Evolutionary conservation across 92 coral and sea anemone genomes (phyloP).

Genomic region (Phenganax subtilis): DNA sequence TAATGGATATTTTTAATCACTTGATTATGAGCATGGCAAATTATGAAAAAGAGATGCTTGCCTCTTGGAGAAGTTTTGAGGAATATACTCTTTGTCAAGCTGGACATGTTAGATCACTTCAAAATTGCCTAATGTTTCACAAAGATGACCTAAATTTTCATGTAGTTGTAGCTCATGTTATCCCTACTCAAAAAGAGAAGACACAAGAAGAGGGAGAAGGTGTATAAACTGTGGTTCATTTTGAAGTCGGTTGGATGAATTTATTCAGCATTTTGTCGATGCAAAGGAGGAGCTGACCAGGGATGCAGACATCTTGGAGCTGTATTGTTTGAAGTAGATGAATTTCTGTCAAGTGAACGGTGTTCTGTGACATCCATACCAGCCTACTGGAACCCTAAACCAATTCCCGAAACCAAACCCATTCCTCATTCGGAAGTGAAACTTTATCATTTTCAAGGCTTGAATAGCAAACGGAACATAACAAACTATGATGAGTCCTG

Average conservation of each 20-base stretch:
- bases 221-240: conserved; percentile 58
- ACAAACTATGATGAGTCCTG: conserved; percentile 57
- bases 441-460: conserved; percentile 32
- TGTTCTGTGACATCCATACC: conserved; percentile 57
- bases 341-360: conserved; percentile 51
- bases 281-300: conserved; percentile 68
- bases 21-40: conserved; percentile 63
- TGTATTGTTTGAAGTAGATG: conserved; percentile 58
- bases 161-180: conserved; percentile 57
- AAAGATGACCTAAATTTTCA: conserved; percentile 49
- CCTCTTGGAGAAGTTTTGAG: conserved; percentile 64
- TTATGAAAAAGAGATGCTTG: conserved; percentile 57
- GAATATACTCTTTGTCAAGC: conserved; percentile 54
- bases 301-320: conserved; percentile 71
- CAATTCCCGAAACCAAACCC: conserved; percentile 51
- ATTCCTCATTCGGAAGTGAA: conserved; percentile 46
- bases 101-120: conserved; percentile 56
- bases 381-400: conserved; percentile 67
- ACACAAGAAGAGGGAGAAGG: conserved; percentile 57
- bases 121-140: conserved; percentile 47
- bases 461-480: conserved; percentile 48
- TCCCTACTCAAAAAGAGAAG: conserved; percentile 60
- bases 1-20: conserved; percentile 63
- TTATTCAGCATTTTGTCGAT: conserved; percentile 64
- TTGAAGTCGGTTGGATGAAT: conserved; percentile 49